These are phyloP conservation scores for Brachionus rubens DNA, from an alignment of 1,140 invertebrate genomes.

Conservation along the genomic window DNA sequence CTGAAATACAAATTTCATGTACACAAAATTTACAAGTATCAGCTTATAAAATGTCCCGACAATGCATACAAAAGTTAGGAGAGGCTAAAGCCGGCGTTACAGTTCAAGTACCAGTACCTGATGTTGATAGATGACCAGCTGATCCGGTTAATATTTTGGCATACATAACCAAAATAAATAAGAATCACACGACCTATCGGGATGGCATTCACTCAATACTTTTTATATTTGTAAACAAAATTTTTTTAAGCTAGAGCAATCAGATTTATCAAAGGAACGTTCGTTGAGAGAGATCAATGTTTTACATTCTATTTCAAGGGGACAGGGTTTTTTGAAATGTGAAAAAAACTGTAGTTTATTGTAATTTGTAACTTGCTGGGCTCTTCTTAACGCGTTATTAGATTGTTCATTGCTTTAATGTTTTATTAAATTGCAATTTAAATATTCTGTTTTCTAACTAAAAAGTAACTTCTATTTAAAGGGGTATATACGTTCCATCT, in stretches of 20 bases:
- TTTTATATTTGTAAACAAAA: conserved; percentile 37
- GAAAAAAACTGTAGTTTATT: too few species aligned
- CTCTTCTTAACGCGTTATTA: too few species aligned
- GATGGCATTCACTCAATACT: not conserved
- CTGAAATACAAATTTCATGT: not conserved
- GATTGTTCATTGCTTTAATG: too few species aligned
- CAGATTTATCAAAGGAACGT: not conserved
- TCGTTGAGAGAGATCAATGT: conserved; percentile 35
- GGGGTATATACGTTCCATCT: too few species aligned
- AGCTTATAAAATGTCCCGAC: not conserved
- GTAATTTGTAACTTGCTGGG: too few species aligned
- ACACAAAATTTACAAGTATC: not conserved
- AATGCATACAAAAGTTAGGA: conserved; percentile 12
- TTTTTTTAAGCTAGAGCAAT: not conserved
- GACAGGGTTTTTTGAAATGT: too few species aligned
- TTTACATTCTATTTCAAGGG: too few species aligned
- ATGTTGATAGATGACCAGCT: conserved; percentile 10
- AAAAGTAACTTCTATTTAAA: too few species aligned
- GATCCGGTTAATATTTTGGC: conserved; percentile 13
- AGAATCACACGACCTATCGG: conserved; percentile 1
- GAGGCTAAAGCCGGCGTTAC: conserved; percentile 2
- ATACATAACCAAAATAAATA: conserved; percentile 11
- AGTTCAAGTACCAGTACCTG: conserved; percentile 19
- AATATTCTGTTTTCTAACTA: too few species aligned
- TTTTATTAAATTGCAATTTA: too few species aligned